A percentile compares a stretch with the other conserved stretches of the same genome.
Evolutionary conservation across 2,113 vertebrate species (phyloP).

Genomic region (Zapus hudsonius): DNA sequence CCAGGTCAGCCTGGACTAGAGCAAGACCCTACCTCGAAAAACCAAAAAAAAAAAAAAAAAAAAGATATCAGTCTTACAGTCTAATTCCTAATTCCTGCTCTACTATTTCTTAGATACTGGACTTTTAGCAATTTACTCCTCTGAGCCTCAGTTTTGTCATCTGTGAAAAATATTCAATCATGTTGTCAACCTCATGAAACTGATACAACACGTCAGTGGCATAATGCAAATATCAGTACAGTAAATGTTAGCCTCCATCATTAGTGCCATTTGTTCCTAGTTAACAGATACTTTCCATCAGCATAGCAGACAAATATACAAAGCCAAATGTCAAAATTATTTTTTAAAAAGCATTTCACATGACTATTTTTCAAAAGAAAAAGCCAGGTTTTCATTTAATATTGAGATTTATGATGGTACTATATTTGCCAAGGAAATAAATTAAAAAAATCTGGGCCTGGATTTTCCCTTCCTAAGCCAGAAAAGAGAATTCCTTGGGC

Average conservation of each 20-base stretch:
- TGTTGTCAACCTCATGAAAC: not conserved
- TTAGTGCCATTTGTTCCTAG: not conserved
- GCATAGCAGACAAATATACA: not conserved
- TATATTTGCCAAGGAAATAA: slow-evolving; percentile 9
- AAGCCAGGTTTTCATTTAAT: slow-evolving; percentile 36
- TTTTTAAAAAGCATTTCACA: not conserved
- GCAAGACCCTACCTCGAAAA: no score
- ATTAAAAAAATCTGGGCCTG: slow-evolving; percentile 32
- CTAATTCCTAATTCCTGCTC: no score
- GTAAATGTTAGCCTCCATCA: not conserved
- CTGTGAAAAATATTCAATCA: no score
- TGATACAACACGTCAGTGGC: not conserved
- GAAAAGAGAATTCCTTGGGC: slow-evolving; percentile 14
- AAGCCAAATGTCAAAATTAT: slow-evolving; percentile 7
- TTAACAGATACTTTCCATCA: slow-evolving; percentile 31
- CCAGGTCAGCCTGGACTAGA: no score
- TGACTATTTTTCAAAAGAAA: not conserved
- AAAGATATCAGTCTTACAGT: no score
- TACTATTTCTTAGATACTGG: no score
- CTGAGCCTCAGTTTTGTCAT: no score
- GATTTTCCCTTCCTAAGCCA: slow-evolving; percentile 23
- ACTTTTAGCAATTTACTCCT: no score
- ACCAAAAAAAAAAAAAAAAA: no score
- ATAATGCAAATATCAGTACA: not conserved
- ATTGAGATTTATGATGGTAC: not conserved